A percentile compares a stretch with the other conserved stretches of the same genome.
phyloP scores from a whole-genome alignment of 1,140 invertebrate species.

The Diorhabda elongata region DNA sequence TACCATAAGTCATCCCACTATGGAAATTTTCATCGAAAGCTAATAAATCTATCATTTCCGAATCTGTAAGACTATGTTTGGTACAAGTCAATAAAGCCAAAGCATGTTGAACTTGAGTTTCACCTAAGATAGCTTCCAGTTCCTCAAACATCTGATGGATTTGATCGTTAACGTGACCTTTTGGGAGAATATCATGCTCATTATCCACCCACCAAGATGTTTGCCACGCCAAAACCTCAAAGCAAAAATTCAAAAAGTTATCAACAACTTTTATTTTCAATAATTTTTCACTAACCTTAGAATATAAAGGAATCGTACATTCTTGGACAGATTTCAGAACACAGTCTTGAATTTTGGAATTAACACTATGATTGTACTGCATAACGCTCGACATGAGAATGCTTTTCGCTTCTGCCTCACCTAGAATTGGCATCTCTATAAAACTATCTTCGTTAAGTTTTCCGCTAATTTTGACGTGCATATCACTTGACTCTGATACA shows the following conservation, averaged over 20 bases:
- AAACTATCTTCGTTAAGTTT: conserved; percentile 45
- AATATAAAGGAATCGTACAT: conserved; percentile 63
- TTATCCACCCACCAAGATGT: conserved; percentile 57
- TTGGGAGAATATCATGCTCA: conserved; percentile 48
- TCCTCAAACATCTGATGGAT: conserved; percentile 59
- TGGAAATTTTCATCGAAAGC: conserved; percentile 67
- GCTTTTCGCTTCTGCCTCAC: conserved; percentile 50
- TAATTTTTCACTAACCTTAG: conserved; percentile 52
- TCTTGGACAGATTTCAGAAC: conserved; percentile 57
- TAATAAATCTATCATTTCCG: conserved; percentile 70
- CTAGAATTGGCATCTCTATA: conserved; percentile 50
- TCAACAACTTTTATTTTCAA: not conserved
- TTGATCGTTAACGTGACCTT: conserved; percentile 57
- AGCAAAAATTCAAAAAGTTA: conserved; percentile 5
- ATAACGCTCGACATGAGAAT: conserved; percentile 55
- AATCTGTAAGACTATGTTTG: conserved; percentile 66
- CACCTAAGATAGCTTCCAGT: conserved; percentile 62
- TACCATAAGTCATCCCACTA: conserved; percentile 60
- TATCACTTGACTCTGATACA: conserved; percentile 54
- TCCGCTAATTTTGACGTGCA: conserved; percentile 47
- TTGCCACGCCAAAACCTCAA: conserved; percentile 61
- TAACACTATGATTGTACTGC: conserved; percentile 61
- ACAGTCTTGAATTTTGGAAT: conserved; percentile 56
- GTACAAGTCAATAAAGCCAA: conserved; percentile 66
- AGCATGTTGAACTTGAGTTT: conserved; percentile 53